Percentiles rank a stretch among this genome's conserved stretches.
Conservation (phyloP, 1,140 invertebrate genomes). For the Aphelenchoides fujianensis region DNA sequence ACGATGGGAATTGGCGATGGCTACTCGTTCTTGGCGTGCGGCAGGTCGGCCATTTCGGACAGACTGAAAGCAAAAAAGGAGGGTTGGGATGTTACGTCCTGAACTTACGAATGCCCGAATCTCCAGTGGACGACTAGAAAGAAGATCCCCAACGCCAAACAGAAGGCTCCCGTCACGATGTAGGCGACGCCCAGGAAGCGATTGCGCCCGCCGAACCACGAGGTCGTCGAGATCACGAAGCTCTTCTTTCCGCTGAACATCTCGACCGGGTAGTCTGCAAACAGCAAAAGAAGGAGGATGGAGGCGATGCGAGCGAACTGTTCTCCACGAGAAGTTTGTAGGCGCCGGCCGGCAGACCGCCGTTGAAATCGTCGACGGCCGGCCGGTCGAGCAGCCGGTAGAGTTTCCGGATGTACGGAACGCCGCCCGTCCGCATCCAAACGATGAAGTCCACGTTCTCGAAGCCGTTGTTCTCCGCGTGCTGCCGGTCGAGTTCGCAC, state of each 20-base stretch:
- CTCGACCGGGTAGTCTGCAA: slow-evolving; percentile 74
- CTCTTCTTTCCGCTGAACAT: slow-evolving; percentile 88
- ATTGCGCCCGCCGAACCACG: slow-evolving; percentile 91
- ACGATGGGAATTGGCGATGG: too few relatives aligned
- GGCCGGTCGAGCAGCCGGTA: slow-evolving; percentile 70
- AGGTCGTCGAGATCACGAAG: slow-evolving; percentile 91
- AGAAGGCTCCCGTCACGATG: slow-evolving; percentile 91
- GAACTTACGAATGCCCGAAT: slow-evolving; percentile 40
- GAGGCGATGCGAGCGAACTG: slow-evolving; percentile 29
- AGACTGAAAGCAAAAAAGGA: too few relatives aligned
- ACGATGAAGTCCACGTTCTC: slow-evolving; percentile 94
- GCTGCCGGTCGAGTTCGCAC: slow-evolving; percentile 67
- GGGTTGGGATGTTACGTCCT: too few relatives aligned
- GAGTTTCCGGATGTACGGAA: slow-evolving; percentile 90
- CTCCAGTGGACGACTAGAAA: slow-evolving; percentile 82
- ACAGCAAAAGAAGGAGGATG: background rate
- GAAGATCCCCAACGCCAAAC: slow-evolving; percentile 81
- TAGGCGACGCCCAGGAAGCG: slow-evolving; percentile 94
- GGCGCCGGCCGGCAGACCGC: slow-evolving; percentile 40
- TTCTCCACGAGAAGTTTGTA: slow-evolving; percentile 34
- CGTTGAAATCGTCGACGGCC: background rate
- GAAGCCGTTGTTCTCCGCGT: slow-evolving; percentile 86
- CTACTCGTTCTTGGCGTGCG: too few relatives aligned
- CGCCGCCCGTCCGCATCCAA: slow-evolving; percentile 94
- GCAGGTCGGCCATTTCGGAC: too few relatives aligned